These are phyloP conservation scores for Galerucella calmariensis DNA, from an alignment of 2,888 invertebrate genomes.

Conservation along the genomic window DNA sequence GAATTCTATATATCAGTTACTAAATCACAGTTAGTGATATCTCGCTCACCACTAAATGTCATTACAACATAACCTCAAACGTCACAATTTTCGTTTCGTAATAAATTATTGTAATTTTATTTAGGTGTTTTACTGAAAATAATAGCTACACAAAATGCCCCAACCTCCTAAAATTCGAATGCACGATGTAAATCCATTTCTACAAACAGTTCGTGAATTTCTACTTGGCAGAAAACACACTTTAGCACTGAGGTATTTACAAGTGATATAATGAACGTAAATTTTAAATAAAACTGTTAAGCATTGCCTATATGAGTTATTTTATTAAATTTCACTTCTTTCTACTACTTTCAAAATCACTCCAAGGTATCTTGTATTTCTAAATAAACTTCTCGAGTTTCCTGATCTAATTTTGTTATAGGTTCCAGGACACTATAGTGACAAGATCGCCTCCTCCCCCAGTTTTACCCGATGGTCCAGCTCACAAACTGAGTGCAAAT, in stretches of 20 bases:
- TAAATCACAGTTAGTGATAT: too few species aligned
- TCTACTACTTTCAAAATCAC: too few species aligned
- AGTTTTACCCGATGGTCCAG: slow-evolving; percentile 82
- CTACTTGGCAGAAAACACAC: slow-evolving; percentile 72
- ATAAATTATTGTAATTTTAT: slow-evolving; percentile 1
- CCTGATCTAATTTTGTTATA: neutral
- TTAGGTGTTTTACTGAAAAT: neutral
- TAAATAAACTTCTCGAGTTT: neutral
- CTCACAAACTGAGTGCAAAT: slow-evolving; percentile 82
- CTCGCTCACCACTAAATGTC: neutral
- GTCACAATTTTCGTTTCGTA: slow-evolving; percentile 7
- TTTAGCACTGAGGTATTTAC: slow-evolving; percentile 65
- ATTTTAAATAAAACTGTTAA: neutral
- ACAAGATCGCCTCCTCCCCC: slow-evolving; percentile 86
- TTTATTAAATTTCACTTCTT: slow-evolving; percentile 1
- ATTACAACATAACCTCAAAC: slow-evolving; percentile 7
- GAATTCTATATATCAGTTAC: too few species aligned
- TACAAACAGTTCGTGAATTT: slow-evolving; percentile 73
- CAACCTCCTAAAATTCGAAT: slow-evolving; percentile 52
- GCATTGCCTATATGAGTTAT: too few species aligned
- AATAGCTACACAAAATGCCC: slow-evolving; percentile 44
- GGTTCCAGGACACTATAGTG: slow-evolving; percentile 73
- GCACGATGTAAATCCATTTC: slow-evolving; percentile 73
- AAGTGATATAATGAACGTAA: too few species aligned
- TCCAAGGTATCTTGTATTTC: too few species aligned